Evolutionary conservation across 2,888 invertebrate species (phyloP).

Genomic region (Agrotis puta): DNA sequence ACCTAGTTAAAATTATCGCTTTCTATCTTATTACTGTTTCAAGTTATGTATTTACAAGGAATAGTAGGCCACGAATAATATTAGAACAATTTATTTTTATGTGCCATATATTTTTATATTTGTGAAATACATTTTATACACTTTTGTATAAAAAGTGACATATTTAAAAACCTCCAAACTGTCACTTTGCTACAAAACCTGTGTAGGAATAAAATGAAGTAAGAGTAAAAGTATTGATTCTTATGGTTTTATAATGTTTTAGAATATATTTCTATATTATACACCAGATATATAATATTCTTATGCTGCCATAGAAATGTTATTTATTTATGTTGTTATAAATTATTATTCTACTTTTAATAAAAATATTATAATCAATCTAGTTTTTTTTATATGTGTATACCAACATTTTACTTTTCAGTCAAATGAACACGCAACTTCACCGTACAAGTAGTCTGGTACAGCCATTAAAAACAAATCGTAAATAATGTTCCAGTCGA

Average conservation of each 20-base stretch:
- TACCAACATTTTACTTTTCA: constrained; percentile 23
- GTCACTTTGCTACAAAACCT: constrained; percentile 20
- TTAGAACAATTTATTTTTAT: constrained; percentile 68
- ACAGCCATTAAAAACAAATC: constrained; percentile 25
- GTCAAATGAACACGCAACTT: constrained; percentile 1
- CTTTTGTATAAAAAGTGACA: constrained; percentile 8
- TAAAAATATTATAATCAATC: constrained; percentile 68
- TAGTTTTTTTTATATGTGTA: constrained; percentile 50
- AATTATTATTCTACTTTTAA: constrained; percentile 72
- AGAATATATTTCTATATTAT: constrained; percentile 53
- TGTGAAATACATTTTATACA: constrained; percentile 13
- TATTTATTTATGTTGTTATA: constrained; percentile 66
- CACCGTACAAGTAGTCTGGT: not conserved
- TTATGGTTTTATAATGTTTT: constrained; percentile 39
- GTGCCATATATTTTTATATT: constrained; percentile 73
- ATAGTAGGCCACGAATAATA: constrained; percentile 36
- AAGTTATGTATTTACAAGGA: constrained; percentile 44
- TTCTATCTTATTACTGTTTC: constrained; percentile 25
- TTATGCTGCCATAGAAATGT: constrained; percentile 65
- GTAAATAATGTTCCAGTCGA: constrained; percentile 47
- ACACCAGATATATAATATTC: constrained; percentile 52
- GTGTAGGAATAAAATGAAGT: constrained; percentile 29
- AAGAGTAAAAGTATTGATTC: constrained; percentile 41
- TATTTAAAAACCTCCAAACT: constrained; percentile 20
- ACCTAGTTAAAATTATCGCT: constrained; percentile 24